Percentiles rank a stretch among this genome's conserved stretches.
Conservation (phyloP, 1,140 invertebrate species). For the Leptopilina boulardi region DNA sequence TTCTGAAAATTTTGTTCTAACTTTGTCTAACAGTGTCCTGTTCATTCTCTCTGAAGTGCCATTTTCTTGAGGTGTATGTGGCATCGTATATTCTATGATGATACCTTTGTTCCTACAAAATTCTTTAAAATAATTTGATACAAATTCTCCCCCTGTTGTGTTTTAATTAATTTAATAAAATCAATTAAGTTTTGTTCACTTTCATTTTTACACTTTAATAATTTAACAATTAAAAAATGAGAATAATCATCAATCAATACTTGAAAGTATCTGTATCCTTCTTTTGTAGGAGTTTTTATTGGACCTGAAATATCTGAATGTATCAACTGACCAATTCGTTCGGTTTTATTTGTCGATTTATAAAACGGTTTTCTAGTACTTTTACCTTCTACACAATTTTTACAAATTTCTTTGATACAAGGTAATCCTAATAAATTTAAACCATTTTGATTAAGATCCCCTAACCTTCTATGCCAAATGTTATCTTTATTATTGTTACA, state of each 20-base stretch:
- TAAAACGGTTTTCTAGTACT: no score
- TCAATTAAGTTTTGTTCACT: no score
- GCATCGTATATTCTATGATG: constrained; percentile 46
- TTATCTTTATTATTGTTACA: constrained; percentile 12
- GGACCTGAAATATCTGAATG: constrained; percentile 34
- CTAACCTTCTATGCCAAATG: constrained; percentile 38
- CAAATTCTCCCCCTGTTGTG: constrained; percentile 53
- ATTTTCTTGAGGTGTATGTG: constrained; percentile 69
- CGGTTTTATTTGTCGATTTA: constrained; percentile 14
- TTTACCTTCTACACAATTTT: constrained; percentile 34
- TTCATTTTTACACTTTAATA: no score
- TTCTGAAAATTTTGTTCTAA: no score
- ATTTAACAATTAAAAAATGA: no score
- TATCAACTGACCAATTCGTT: constrained; percentile 3
- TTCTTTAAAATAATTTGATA: constrained; percentile 48
- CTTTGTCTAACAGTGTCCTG: no score
- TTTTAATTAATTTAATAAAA: constrained; percentile 28
- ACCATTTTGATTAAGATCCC: not conserved
- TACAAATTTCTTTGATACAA: not conserved
- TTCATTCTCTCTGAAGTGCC: no score
- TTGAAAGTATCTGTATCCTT: no score
- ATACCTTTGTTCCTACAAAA: constrained; percentile 56
- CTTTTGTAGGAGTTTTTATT: no score
- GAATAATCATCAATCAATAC: no score
- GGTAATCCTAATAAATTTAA: not conserved